A percentile compares a stretch with the other conserved stretches of the same genome.
These are phyloP conservation scores for Agonum fuliginosum DNA, from an alignment of 2,888 invertebrate species.

Conservation along the genomic window DNA sequence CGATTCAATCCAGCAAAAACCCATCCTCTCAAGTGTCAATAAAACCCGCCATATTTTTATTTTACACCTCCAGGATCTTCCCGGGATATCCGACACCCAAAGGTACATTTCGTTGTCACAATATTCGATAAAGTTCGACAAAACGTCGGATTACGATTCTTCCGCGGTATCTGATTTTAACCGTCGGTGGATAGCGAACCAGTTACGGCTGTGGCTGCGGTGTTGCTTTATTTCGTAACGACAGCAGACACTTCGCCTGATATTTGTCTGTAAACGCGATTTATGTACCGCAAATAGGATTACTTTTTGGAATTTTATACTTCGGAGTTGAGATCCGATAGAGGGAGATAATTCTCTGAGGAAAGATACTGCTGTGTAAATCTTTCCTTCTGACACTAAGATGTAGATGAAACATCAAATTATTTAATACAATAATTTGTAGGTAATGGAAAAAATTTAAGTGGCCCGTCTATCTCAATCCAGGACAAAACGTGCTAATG, in stretches of 20 bases:
- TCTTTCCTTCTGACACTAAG: neutral
- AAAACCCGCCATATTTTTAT: constrained; percentile 3
- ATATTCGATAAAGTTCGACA: constrained; percentile 54
- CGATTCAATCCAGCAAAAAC: neutral
- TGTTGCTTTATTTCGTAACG: constrained; percentile 35
- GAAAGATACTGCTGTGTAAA: neutral
- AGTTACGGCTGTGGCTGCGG: no score
- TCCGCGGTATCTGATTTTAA: constrained; percentile 40
- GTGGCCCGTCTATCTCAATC: no score
- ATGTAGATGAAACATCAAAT: no score
- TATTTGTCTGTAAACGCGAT: constrained; percentile 56
- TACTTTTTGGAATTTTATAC: constrained; percentile 43
- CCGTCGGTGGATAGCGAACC: constrained; percentile 3
- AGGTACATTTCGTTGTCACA: constrained; percentile 44
- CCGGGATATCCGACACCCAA: neutral
- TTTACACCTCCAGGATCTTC: neutral
- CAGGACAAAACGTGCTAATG: no score
- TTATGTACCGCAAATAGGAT: constrained; percentile 52
- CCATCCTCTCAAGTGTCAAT: neutral
- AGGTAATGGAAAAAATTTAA: no score
- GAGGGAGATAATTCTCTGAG: constrained; percentile 10
- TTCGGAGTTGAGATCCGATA: neutral
- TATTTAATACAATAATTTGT: no score
- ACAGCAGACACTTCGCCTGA: constrained; percentile 48
- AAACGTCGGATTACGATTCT: constrained; percentile 38